Base-by-base conservation (phyloP, 1,140 invertebrate genomes). In the Nymphalis io region DNA sequence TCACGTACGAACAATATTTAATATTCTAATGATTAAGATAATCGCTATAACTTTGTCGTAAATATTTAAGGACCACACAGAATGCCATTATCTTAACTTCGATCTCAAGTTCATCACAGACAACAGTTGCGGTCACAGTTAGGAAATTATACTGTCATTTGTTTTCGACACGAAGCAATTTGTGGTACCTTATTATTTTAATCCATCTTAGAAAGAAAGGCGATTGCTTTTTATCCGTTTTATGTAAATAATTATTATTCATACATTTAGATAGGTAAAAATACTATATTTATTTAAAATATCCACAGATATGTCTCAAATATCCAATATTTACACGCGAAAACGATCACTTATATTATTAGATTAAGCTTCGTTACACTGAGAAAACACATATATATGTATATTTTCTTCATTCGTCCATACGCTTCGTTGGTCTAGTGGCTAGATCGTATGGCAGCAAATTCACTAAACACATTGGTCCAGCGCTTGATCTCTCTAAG, bases 71-170 rank as follows among this genome's bases (percentile, higher is more conserved):
- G 51, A 55, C 51, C 51, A 55, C 51, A 55, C 51, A 55, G 11
- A 21, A 55, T 13, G 51, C 18, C 1, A 10, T 55, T 23, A 55
- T 55, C 51, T 55, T 21, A 20, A 21, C 21, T 21, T 53, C 15
- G 23, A 55, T 55, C 51, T 27, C 5, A 16, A 55, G 51, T 20
- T 51, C 51, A 55, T 27, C 51, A n/a, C n/a, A 27, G 51, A 23
- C 8, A 21, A 55, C 27, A 42, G 57, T 21, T 60, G 39, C 39
- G 39, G n/a, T 51, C 23, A 16, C 23, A 16, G 15, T 18, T 27
- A 6, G 1, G 11, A 27, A 48, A 46, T 62, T 62, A 18, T 39
- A 27, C 21, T 18, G 40, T 1, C n/a, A 23, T 61, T 61, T 46
- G 10, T 15, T 46, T 58, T 27, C 21, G 39, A 23, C 59, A 46